Evolutionary conservation across 2,113 vertebrate genomes (phyloP), one percentile per base, ranked within the genome.

Genomic region (Indri indri): DNA sequence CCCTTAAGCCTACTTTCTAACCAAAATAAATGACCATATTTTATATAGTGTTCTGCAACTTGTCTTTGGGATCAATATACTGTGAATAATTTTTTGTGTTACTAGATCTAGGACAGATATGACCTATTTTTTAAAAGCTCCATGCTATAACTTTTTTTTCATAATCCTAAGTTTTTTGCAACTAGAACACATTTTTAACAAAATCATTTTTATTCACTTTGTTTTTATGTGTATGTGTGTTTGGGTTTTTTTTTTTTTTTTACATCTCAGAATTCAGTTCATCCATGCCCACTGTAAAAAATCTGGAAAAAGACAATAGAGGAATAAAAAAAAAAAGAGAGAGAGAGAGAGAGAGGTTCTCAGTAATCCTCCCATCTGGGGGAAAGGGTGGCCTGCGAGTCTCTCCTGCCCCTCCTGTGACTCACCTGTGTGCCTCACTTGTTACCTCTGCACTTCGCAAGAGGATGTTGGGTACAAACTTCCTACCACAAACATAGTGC

Each of bases 301-400:
- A 17, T n/a, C 66, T 74, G 92, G 77, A 34, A n/a, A 68, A 79
- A 61, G 71, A 52, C 70, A 79, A 14, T 18, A 40, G 83, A 54
- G 20, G 20, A 40, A 71, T 40, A 3, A 73, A 73, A 71, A 25
- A 40, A 6, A 23, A 13, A 7, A 42, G 34, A 37, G 52, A 63
- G 12, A 20, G 40, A 42, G 34, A 37, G 52, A 63, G 12, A 20
- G 40, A 6, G 17, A 82, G 13, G 70, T 65, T 30, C 40, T 50
- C 32, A 61, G 90, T 82, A 50, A 66, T 2, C 76, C 12, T 47
- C 18, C 57, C 25, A 30, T 47, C 32, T 10, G 6, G 37, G 4
- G 37, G 18, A 42, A 20, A 5, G 0, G 57, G 30, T 16, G 27
- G 32, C 17, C 34, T 5, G 17, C 13, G 0, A 9, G 14, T 30